A percentile compares a stretch with the other conserved stretches of the same genome.
phyloP scores from a whole-genome alignment of 64 coral and sea anemone species.

The Cladopsammia gracilis region DNA sequence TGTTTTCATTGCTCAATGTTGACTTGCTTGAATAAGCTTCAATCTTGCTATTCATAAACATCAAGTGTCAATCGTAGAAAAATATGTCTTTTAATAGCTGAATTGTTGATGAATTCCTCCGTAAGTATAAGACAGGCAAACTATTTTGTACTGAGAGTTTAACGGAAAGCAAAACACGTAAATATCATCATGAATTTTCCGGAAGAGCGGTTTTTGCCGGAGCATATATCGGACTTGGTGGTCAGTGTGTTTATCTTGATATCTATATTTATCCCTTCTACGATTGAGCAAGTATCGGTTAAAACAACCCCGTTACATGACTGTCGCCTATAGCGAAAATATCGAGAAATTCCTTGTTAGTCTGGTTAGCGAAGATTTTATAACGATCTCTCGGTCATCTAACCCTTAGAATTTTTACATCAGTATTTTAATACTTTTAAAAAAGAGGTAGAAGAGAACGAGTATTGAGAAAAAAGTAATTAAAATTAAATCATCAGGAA shows the following conservation, averaged over 20 bases:
- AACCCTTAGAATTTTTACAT: too few relatives aligned
- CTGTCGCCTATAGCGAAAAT: neutral
- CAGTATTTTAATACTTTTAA: too few relatives aligned
- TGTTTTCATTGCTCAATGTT: neutral
- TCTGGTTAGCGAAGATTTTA: neutral
- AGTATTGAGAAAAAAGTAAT: too few relatives aligned
- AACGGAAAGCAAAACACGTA: neutral
- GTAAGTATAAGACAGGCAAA: neutral
- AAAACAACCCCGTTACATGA: conserved; percentile 6
- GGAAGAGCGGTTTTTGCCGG: neutral
- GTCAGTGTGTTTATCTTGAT: neutral
- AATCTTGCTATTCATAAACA: neutral
- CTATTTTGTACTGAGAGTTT: neutral
- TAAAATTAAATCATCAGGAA: too few relatives aligned
- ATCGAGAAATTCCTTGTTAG: neutral
- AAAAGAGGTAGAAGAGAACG: too few relatives aligned
- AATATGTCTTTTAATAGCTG: neutral
- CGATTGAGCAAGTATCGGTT: neutral
- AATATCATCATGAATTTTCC: conserved; percentile 4
- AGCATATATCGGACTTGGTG: neutral
- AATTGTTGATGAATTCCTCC: neutral
- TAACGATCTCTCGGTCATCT: too few relatives aligned
- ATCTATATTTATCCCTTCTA: neutral
- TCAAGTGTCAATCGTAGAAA: neutral
- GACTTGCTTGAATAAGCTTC: neutral